A percentile compares a stretch with the other conserved stretches of the same genome.
Evolutionary conservation across 2,888 invertebrate species (phyloP).

Genomic region (Notodonta dromedarius): DNA sequence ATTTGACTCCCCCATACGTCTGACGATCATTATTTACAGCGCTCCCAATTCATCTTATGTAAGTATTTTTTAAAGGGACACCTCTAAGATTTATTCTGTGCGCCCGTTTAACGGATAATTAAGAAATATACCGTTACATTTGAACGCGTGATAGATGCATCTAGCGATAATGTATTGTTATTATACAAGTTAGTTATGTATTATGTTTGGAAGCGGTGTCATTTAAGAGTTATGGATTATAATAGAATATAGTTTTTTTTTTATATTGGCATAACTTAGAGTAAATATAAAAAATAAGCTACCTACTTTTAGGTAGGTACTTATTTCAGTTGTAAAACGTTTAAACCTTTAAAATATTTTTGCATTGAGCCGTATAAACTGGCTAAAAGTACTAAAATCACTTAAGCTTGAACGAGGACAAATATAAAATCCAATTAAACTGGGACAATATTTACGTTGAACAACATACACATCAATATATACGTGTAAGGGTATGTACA

Average conservation of each 20-base stretch:
- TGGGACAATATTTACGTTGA: constrained; percentile 50
- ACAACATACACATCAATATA: constrained; percentile 34
- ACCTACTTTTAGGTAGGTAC: no score
- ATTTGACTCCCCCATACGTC: constrained; percentile 12
- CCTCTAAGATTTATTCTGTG: constrained; percentile 31
- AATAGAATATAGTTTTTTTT: no score
- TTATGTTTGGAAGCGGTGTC: neutral
- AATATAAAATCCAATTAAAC: constrained; percentile 61
- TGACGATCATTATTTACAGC: constrained; percentile 5
- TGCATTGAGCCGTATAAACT: constrained; percentile 23
- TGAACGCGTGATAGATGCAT: constrained; percentile 13
- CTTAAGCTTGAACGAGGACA: constrained; percentile 36
- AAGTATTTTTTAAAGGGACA: constrained; percentile 23
- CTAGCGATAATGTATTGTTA: constrained; percentile 11
- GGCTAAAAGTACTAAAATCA: constrained; percentile 31
- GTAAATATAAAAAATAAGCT: no score
- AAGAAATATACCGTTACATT: constrained; percentile 34
- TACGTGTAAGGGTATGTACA: constrained; percentile 22
- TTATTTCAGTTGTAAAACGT: no score
- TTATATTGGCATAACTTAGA: no score
- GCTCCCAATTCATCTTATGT: constrained; percentile 5
- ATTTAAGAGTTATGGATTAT: neutral
- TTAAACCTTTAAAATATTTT: neutral
- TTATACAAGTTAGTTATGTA: neutral
- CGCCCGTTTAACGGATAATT: constrained; percentile 32